Conservation (phyloP, 2,888 invertebrate species). For the Beris chalybata region DNA sequence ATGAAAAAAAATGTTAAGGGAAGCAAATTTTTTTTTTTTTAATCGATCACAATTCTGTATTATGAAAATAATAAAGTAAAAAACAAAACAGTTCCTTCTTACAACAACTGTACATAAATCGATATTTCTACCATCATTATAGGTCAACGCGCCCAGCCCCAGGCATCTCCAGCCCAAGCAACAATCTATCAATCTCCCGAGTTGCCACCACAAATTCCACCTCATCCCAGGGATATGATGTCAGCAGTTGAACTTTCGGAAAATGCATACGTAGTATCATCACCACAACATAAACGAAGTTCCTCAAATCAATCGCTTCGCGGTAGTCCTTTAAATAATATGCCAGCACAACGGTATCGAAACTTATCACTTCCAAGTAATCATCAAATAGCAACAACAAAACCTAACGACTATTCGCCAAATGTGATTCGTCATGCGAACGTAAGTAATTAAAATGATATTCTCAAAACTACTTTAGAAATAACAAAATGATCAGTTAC, state of each 20-base stretch:
- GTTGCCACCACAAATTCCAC: constrained; percentile 35
- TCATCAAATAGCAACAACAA: constrained; percentile 22
- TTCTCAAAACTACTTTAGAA: neutral
- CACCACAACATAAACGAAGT: constrained; percentile 46
- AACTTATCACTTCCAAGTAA: constrained; percentile 54
- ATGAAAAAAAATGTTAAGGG: too few relatives aligned
- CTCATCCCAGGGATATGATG: constrained; percentile 27
- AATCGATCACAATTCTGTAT: too few relatives aligned
- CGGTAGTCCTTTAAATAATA: constrained; percentile 35
- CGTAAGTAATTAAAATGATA: neutral
- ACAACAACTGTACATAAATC: too few relatives aligned
- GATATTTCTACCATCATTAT: neutral
- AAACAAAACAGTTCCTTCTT: too few relatives aligned
- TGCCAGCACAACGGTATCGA: constrained; percentile 51
- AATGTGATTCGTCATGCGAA: constrained; percentile 11
- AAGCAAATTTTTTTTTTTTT: too few relatives aligned
- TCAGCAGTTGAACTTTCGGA: constrained; percentile 28
- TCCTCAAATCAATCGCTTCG: constrained; percentile 48
- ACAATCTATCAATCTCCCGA: constrained; percentile 51
- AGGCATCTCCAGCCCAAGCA: constrained; percentile 54
- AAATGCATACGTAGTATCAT: constrained; percentile 42
- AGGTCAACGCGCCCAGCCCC: constrained; percentile 57
- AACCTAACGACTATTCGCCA: constrained; percentile 12
- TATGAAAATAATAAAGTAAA: too few relatives aligned
- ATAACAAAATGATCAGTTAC: neutral